A percentile compares a stretch with the other conserved stretches of the same genome.
Conservation (phyloP, 2,888 invertebrate species). For the Scaptomyza parva region DNA sequence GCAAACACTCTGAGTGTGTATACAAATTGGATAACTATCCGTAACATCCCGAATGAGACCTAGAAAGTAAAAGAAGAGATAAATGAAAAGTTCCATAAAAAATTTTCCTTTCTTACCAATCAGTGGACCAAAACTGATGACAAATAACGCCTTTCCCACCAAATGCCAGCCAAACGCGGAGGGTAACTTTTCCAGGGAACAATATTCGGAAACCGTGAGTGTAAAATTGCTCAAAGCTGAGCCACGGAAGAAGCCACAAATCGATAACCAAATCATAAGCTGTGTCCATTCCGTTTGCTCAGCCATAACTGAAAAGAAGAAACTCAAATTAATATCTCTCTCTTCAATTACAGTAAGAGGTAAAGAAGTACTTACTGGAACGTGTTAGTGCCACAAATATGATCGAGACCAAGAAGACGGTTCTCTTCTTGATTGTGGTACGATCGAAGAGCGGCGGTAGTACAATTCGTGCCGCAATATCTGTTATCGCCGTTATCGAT, state of each 20-base stretch:
- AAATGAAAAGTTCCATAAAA: neutral
- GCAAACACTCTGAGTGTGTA: conserved; percentile 90
- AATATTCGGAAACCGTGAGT: conserved; percentile 91
- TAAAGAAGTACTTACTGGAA: conserved; percentile 87
- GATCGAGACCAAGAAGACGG: conserved; percentile 89
- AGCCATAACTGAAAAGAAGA: conserved; percentile 87
- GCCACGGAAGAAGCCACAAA: conserved; percentile 92
- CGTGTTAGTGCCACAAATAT: conserved; percentile 90
- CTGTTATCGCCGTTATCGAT: conserved; percentile 90
- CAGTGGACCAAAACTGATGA: conserved; percentile 89
- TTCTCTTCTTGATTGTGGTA: conserved; percentile 88
- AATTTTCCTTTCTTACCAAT: conserved; percentile 86
- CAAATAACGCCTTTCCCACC: conserved; percentile 91
- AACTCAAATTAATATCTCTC: neutral
- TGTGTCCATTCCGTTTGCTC: conserved; percentile 90
- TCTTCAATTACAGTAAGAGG: no score
- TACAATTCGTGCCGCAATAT: conserved; percentile 90
- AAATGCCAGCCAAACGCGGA: conserved; percentile 92
- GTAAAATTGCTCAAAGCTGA: conserved; percentile 92
- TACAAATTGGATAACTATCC: conserved; percentile 88
- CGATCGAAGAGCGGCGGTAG: conserved; percentile 91
- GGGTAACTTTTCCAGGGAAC: conserved; percentile 90
- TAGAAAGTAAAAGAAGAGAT: conserved; percentile 73
- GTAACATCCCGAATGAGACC: conserved; percentile 90
- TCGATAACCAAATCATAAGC: conserved; percentile 89